Conservation (phyloP, 2,113 vertebrate species). For the Eclectus roratus region DNA sequence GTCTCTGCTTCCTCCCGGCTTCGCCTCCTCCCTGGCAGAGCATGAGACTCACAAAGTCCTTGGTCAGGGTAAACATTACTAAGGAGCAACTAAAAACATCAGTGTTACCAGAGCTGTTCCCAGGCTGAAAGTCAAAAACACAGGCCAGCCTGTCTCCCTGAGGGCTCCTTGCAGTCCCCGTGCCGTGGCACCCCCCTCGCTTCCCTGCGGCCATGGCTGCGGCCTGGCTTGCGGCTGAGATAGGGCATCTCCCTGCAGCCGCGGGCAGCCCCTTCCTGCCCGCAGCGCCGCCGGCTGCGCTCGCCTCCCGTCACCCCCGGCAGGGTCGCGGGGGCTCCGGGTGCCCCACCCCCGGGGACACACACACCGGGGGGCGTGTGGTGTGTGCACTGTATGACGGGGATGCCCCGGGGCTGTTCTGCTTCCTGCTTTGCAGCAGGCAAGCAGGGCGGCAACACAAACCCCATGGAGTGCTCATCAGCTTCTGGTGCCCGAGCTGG, state of each 20-base stretch:
- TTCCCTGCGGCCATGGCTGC: background rate
- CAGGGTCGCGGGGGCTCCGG: background rate
- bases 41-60: no score
- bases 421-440: background rate
- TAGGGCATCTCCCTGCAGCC: background rate
- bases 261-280: background rate
- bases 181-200: background rate
- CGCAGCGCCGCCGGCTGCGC: fast-evolving
- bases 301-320: fast-evolving
- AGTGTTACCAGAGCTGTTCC: no score
- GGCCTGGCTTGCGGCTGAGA: conserved; percentile 33
- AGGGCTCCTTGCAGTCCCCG: background rate
- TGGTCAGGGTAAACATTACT: no score
- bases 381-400: fast-evolving
- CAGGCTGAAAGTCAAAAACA: no score
- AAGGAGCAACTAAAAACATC: no score
- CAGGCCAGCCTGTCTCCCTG: background rate
- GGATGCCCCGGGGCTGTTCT: background rate
- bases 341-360: background rate
- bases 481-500: background rate
- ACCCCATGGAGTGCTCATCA: fast-evolving
- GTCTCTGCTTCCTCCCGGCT: no score
- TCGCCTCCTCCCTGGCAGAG: no score
- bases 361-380: no score
- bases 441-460: fast-evolving